Evolutionary conservation across 2,113 vertebrate species (phyloP).

Genomic region (Vicugna pacos): DNA sequence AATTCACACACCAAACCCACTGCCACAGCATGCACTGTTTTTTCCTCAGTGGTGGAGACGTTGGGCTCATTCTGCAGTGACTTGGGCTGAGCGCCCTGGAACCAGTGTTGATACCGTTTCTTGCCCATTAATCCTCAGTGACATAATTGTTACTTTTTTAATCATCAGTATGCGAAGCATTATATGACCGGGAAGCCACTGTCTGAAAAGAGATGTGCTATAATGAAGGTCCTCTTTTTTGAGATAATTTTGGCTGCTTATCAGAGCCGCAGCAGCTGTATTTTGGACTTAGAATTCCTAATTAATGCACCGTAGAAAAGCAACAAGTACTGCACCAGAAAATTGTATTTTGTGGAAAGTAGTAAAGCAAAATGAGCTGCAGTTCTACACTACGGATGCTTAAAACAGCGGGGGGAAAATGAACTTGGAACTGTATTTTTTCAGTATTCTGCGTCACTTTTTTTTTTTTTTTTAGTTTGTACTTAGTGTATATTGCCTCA

Average conservation of each 20-base stretch:
- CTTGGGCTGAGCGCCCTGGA: background rate
- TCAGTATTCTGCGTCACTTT: background rate
- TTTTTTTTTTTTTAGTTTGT: background rate
- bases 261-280: constrained; percentile 67
- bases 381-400: background rate
- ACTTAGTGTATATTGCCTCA: constrained; percentile 23
- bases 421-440: background rate
- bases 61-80: background rate
- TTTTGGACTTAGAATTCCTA: constrained; percentile 65
- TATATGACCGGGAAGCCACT: background rate
- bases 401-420: background rate
- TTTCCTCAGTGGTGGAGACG: background rate
- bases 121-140: constrained; percentile 57
- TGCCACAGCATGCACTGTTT: background rate
- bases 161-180: background rate
- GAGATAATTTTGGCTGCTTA: constrained; percentile 71
- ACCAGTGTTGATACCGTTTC: background rate
- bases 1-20: background rate
- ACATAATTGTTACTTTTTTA: constrained; percentile 55
- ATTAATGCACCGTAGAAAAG: constrained; percentile 57
- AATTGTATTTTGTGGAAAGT: constrained; percentile 53
- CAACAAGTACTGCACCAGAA: constrained; percentile 62
- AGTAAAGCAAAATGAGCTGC: constrained; percentile 37
- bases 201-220: background rate
- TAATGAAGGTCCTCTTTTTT: constrained; percentile 22